Base-by-base conservation (phyloP, 2,113 vertebrate species). In the Thamnaconus septentrionalis region DNA sequence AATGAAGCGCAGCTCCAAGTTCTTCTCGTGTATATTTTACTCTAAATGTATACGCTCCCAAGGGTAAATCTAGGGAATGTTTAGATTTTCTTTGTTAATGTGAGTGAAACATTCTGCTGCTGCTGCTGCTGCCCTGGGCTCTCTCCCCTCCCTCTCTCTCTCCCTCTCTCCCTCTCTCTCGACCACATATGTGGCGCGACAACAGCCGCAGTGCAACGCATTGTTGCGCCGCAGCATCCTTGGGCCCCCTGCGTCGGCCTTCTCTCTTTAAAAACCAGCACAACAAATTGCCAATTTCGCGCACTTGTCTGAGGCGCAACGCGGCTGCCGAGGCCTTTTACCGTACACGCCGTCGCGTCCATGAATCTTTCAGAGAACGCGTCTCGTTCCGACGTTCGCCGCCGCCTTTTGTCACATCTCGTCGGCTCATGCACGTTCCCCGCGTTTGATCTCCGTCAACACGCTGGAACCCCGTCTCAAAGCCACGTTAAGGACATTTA, bases 1-100 rank as follows among this genome's bases (percentile, higher is more conserved):
- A 71, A 45, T 63, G 69, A 68, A 52, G 50, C 46, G 56, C 62
- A 65, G 61, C 56, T 69, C 8, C 18, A 73, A 66, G 64, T 61
- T 68, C 53, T 67, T 64, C 58, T 75, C 42, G 54, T 73, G 61
- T 62, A 59, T 77, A 69, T 79, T 62, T 62, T 47, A 63, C 50
- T 68, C 45, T 64, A 71, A 75, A 78, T 72, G 12, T 56, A 48
- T 47, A 59, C 6, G 6, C n/a, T 78, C 57, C 58, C 56, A 44
- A 3, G 45, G 31, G 58, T 70, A 60, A 67, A 45, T 56, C 45
- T 18, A 43, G 18, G 44, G n/a, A 57, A 42, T 60, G 60, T 68
- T 62, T 52, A 61, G 51, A 58, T 78, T 58, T 1, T 72, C 59
- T 67, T 71, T 69, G 49, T 64, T 73, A 51, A 69, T 69, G 40